Conservation (phyloP, 2,888 invertebrate genomes). For the Flexamia atlantica region DNA sequence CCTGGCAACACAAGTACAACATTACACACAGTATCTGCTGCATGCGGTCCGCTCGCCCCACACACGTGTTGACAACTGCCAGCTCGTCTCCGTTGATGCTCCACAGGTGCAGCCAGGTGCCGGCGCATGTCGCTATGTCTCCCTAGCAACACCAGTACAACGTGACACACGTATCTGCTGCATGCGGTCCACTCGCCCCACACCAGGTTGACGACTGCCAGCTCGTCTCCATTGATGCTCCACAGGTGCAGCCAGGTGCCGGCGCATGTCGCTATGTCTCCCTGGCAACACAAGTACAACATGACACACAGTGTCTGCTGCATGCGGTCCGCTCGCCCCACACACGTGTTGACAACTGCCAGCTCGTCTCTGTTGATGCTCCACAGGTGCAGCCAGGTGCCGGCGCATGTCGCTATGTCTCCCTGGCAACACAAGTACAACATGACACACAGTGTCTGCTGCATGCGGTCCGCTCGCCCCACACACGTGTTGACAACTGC, state of each 20-base stretch:
- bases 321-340: too few relatives aligned
- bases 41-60: slow-evolving; percentile 90
- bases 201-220: too few relatives aligned
- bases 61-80: slow-evolving; percentile 94
- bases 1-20: slow-evolving; percentile 92
- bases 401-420: slow-evolving; percentile 98
- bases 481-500: too few relatives aligned
- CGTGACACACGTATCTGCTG: slow-evolving; percentile 96
- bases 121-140: slow-evolving; percentile 98
- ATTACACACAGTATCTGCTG: slow-evolving; percentile 97
- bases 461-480: too few relatives aligned
- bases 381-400: too few relatives aligned
- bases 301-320: too few relatives aligned
- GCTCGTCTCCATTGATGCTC: too few relatives aligned
- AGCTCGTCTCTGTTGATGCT: slow-evolving; percentile 96
- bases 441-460: too few relatives aligned
- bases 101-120: slow-evolving; percentile 97
- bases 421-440: slow-evolving; percentile 84
- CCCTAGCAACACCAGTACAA: slow-evolving; percentile 95
- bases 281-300: too few relatives aligned
- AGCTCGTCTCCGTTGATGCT: slow-evolving; percentile 96
- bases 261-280: too few relatives aligned
- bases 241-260: too few relatives aligned
- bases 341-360: slow-evolving; percentile 94
- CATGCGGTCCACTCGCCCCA: slow-evolving; percentile 90